Evolutionary conservation across 1,140 invertebrate genomes (phyloP), one percentile per base, ranked within the genome.

Genomic region (Zaprionus africanus): DNA sequence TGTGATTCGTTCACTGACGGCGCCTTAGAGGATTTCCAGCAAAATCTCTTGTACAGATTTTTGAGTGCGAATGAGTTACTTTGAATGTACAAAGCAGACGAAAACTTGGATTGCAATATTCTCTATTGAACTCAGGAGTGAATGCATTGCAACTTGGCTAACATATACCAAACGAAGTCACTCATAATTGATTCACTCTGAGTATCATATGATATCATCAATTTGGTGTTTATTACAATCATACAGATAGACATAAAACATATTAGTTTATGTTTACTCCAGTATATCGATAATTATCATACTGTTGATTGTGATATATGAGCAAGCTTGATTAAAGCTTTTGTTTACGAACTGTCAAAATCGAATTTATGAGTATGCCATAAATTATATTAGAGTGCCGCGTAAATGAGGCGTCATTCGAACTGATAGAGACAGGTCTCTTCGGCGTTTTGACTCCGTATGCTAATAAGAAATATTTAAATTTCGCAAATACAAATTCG

Each of bases 391-490:
- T 46, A 19, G n/a, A 34, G 31, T 34, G 31, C 31, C 31, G 31
- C 31, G 3, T 9, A 34, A 34, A 34, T 34, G 41, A 41, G 38
- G 13, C 15, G 38, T 41, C 38, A n/a, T 41, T 41, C 13, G 38
- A 6, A 41, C 41, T n/a, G 41, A 43, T 43, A 43, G 41, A 43
- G 41, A n/a, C 41, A 17, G n/a, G 41, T 43, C 41, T 38, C 36
- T 38, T 38, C 12, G 41, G 31, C 31, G 1, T 43, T 9, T 7
- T 7, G n/a, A 3, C 31, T 31, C 9, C 1, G 31, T 43, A 43
- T 43, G 41, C 41, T 46, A 62, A 36, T 53, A 22, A 22, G 24
- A 26, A 53, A 17, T 46, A 46, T 46, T 46, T 19, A 51, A 63
- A 34, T 34, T 26, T 15, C 5, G 24, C 5, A 43, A 22, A 22